These are phyloP conservation scores for Fopius arisanus DNA, from an alignment of 1,140 invertebrate species.

Conservation along the genomic window DNA sequence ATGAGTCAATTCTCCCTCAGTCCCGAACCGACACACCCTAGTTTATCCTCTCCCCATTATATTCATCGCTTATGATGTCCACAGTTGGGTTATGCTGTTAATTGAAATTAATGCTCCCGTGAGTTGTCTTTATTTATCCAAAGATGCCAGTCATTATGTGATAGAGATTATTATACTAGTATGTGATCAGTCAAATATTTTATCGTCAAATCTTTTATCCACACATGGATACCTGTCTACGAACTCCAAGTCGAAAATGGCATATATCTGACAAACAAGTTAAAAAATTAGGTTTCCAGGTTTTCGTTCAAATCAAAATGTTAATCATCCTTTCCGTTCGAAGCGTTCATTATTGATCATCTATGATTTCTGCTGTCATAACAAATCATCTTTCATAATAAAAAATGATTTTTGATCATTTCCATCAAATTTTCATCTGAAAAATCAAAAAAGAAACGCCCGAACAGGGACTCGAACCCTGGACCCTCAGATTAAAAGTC, in stretches of 20 bases:
- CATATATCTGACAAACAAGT: too few relatives aligned
- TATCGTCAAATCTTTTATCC: too few relatives aligned
- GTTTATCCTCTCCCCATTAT: conserved; percentile 16
- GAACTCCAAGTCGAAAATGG: too few relatives aligned
- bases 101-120: conserved; percentile 36
- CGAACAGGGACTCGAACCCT: conserved; percentile 79
- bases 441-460: conserved; percentile 59
- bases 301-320: too few relatives aligned
- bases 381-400: too few relatives aligned
- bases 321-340: too few relatives aligned
- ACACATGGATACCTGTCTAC: too few relatives aligned
- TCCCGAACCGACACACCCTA: neutral
- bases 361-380: too few relatives aligned
- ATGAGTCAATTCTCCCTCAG: conserved; percentile 13
- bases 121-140: neutral
- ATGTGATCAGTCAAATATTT: neutral
- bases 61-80: conserved; percentile 29
- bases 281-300: too few relatives aligned
- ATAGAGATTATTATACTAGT: neutral
- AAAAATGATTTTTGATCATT: neutral
- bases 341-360: too few relatives aligned
- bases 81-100: conserved; percentile 26
- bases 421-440: neutral
- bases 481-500: conserved; percentile 78
- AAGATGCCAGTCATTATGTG: conserved; percentile 13